A percentile compares a stretch with the other conserved stretches of the same genome.
Evolutionary conservation across 2,113 vertebrate species (phyloP).

Genomic region (Sinocyclocheilus rhinocerous): DNA sequence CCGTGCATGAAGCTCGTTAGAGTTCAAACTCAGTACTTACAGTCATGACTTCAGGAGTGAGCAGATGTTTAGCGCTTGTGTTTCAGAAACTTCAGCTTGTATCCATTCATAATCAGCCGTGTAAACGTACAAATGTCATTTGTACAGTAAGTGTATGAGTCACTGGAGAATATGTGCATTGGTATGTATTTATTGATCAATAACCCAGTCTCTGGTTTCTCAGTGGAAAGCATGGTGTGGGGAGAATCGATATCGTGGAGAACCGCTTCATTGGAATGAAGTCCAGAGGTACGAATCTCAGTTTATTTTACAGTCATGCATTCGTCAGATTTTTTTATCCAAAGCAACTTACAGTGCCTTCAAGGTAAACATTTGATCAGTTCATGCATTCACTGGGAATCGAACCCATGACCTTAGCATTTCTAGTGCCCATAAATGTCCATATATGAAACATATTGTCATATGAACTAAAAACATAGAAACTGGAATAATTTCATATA

Average conservation of each 20-base stretch:
- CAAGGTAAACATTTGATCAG: not conserved
- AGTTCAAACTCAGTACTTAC: not conserved
- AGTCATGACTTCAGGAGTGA: not conserved
- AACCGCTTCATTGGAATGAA: slow-evolving; percentile 98
- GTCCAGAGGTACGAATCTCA: slow-evolving; percentile 82
- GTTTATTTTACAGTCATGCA: not conserved
- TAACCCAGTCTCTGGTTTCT: not conserved
- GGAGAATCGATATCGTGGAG: slow-evolving; percentile 95
- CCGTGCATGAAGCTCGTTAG: slow-evolving; percentile 50
- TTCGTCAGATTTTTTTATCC: not conserved
- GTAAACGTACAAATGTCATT: not conserved
- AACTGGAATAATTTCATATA: too few species aligned
- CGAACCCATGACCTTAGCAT: not conserved
- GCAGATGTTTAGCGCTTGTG: not conserved
- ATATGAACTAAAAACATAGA: too few species aligned
- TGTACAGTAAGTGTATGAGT: not conserved
- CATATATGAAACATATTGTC: too few species aligned
- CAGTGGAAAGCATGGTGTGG: slow-evolving; percentile 90
- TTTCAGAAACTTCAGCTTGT: not conserved
- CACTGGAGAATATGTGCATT: not conserved
- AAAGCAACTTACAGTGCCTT: not conserved
- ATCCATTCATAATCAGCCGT: not conserved
- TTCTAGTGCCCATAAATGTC: not conserved
- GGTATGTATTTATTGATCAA: not conserved
- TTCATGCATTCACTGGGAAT: not conserved